phyloP scores from a whole-genome alignment of 2,888 invertebrate species.

The Oligia latruncula region DNA sequence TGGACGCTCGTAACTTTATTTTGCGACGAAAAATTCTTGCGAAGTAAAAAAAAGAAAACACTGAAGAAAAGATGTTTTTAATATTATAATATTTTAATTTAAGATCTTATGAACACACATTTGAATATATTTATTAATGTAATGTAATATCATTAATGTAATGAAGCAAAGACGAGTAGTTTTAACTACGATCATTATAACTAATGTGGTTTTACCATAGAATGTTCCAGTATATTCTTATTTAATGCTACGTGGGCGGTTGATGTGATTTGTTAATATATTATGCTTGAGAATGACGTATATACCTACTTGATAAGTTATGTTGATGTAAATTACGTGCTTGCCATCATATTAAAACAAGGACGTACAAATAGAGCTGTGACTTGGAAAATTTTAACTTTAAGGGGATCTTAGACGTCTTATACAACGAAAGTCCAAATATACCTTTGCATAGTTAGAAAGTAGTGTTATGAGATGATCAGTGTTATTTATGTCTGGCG shows the following conservation, averaged over 20 bases:
- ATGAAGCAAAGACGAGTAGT: background rate
- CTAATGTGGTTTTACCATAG: slow-evolving; percentile 5
- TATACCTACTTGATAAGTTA: slow-evolving; percentile 9
- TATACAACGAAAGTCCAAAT: slow-evolving; percentile 31
- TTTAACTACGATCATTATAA: background rate
- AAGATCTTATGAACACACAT: background rate
- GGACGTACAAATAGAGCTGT: slow-evolving; percentile 7
- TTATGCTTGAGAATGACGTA: slow-evolving; percentile 27
- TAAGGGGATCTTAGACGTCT: background rate
- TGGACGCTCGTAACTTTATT: slow-evolving; percentile 1
- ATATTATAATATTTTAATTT: slow-evolving; percentile 10
- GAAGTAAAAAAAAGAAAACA: background rate
- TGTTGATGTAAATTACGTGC: slow-evolving; percentile 13
- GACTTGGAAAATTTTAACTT: background rate
- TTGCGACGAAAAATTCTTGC: background rate
- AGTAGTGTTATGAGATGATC: slow-evolving; percentile 70
- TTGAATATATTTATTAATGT: slow-evolving; percentile 6
- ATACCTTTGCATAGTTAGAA: slow-evolving; percentile 41
- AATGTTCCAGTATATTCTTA: slow-evolving; percentile 4
- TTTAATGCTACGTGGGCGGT: slow-evolving; percentile 19
- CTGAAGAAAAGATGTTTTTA: slow-evolving; percentile 1
- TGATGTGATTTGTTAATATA: slow-evolving; percentile 18
- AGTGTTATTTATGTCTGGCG: slow-evolving; percentile 76
- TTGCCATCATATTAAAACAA: slow-evolving; percentile 3
- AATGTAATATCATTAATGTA: no score